phyloP scores from a whole-genome alignment of 2,888 invertebrate genomes.

The Catocala nupta region DNA sequence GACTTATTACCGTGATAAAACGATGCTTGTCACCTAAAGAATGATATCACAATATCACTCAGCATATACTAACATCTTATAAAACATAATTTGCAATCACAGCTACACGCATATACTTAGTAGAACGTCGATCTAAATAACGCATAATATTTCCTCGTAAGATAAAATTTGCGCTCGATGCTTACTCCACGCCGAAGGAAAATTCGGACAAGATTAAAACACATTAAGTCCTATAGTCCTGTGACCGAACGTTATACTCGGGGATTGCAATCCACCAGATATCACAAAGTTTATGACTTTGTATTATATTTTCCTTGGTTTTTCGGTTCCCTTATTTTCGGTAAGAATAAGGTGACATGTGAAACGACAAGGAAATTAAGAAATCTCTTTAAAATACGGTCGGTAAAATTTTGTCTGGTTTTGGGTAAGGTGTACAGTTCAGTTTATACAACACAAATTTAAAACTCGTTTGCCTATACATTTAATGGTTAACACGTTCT shows the following conservation, averaged over 20 bases:
- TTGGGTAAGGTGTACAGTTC: too few species aligned
- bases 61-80: background rate
- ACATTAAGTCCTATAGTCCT: conserved; percentile 18
- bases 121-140: conserved; percentile 1
- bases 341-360: too few species aligned
- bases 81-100: background rate
- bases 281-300: conserved; percentile 19
- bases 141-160: conserved; percentile 6
- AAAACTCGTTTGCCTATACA: too few species aligned
- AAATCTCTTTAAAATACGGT: too few species aligned
- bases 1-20: too few species aligned
- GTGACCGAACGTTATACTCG: conserved; percentile 22
- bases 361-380: too few species aligned
- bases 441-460: too few species aligned
- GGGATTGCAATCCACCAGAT: conserved; percentile 21
- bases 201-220: conserved; percentile 32
- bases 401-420: too few species aligned
- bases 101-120: background rate
- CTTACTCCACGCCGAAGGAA: background rate
- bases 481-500: too few species aligned
- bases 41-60: too few species aligned
- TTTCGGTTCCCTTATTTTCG: too few species aligned
- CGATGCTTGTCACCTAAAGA: too few species aligned
- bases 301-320: conserved; percentile 14
- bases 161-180: background rate